Evolutionary conservation across 2,113 vertebrate species (phyloP), one percentile per base, ranked within the genome.

Genomic region (Microcebus murinus): DNA sequence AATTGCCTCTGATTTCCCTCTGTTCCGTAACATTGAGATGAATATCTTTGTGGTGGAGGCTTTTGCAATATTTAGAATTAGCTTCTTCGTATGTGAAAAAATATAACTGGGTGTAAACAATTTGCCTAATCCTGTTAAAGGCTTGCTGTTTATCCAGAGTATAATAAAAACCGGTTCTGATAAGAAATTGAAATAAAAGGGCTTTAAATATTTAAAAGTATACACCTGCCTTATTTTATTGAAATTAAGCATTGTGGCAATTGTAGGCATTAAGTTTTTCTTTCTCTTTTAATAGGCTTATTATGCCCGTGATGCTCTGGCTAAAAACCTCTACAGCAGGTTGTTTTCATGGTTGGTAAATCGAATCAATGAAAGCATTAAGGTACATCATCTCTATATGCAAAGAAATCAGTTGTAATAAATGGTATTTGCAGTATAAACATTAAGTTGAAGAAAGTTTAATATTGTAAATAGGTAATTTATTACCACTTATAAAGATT

Each of bases 281-380:
- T 48, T 59, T 55, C 91, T 97, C 55, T 97, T 93, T 97, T 25
- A 87, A 90, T 96, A 99, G 99, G 99, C 99, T 91, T 99, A 99
- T 97, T 99, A 99, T 1, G 99, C 99, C 85, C 99, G 99, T 39
- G 99, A 99, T 97, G 99, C 99, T 77, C 99, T 99, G 96, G 99
- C 99, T 97, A 99, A 99, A 98, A 99, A 99, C 95, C 99, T 99
- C 84, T 99, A 99, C 97, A 99, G 99, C 91, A 99, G 99, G 2
- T 98, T 99, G 76, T 99, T 99, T 95, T 99, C 99, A 73, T 99
- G 99, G 99, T 98, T 99, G 71, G 99, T 99, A 20, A 99, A 99
- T 96, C 99, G 99, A 96, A 99, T 99, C 98, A 99, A 99, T 81
- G 99, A 99, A 98, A 99, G 99, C 99, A 99, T 99, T 96, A 99